Percentiles rank a stretch among this genome's conserved stretches.
phyloP scores from a whole-genome alignment of 2,888 invertebrate genomes.

The Morpho achilles region DNA sequence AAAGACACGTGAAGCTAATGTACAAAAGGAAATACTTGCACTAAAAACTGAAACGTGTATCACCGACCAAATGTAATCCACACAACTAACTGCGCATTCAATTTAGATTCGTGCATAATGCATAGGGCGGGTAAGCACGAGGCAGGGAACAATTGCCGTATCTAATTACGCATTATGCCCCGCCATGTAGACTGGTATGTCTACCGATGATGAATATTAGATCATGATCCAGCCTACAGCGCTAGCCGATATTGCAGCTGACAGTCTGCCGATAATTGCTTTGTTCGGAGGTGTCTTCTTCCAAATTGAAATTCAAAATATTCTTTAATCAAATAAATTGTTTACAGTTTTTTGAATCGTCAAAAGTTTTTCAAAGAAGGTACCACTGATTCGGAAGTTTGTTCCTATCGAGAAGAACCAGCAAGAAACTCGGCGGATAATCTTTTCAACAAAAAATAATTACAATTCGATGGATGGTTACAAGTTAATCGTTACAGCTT shows the following conservation, averaged over 20 bases:
- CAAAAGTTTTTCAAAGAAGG: too few relatives aligned
- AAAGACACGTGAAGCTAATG: too few relatives aligned
- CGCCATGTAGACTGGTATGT: constrained; percentile 65
- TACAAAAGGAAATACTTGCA: background rate
- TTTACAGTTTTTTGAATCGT: too few relatives aligned
- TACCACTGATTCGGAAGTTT: too few relatives aligned
- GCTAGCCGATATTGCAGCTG: constrained; percentile 51
- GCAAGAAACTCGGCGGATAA: too few relatives aligned
- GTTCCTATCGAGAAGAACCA: too few relatives aligned
- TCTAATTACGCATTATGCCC: constrained; percentile 76
- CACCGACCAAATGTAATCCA: constrained; percentile 29
- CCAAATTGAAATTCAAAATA: too few relatives aligned
- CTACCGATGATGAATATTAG: constrained; percentile 73
- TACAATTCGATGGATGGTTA: too few relatives aligned
- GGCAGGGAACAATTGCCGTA: constrained; percentile 67
- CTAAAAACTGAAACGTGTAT: constrained; percentile 16
- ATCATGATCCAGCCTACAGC: constrained; percentile 56
- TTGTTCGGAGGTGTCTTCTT: constrained; percentile 28
- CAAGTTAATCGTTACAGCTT: too few relatives aligned
- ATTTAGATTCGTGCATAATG: constrained; percentile 74
- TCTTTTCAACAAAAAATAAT: too few relatives aligned
- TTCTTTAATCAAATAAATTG: too few relatives aligned
- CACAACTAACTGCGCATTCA: constrained; percentile 68
- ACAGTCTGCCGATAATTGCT: constrained; percentile 44
- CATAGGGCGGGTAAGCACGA: constrained; percentile 52